A percentile compares a stretch with the other conserved stretches of the same genome.
These are phyloP conservation scores for Choloepus hoffmanni DNA, from an alignment of 2,113 vertebrate species.

Conservation along the genomic window DNA sequence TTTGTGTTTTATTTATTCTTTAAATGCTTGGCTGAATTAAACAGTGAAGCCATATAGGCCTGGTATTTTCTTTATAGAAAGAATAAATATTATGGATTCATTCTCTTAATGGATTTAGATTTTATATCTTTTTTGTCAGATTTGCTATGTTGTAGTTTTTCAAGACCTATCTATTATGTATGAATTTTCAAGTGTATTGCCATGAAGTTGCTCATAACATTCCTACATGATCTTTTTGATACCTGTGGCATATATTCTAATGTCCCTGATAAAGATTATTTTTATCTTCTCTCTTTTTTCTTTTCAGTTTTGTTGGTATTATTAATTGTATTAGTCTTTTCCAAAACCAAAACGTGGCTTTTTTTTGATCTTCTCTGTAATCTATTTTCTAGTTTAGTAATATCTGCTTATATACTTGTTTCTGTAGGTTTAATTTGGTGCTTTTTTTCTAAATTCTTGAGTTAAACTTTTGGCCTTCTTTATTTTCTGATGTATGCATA, in stretches of 20 bases:
- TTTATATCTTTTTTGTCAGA: not conserved
- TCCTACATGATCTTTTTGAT: not conserved
- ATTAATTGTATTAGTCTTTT: not conserved
- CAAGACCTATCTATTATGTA: not conserved
- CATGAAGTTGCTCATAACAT: not conserved
- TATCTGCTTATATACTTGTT: not conserved
- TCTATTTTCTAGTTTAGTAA: not conserved
- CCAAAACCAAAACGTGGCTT: not conserved
- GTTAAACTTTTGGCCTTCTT: not conserved
- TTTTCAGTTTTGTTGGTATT: not conserved
- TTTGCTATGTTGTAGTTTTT: not conserved
- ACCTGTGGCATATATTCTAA: not conserved
- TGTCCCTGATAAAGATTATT: not conserved
- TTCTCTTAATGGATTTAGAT: not conserved
- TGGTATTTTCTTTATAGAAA: not conserved
- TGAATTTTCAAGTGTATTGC: not conserved
- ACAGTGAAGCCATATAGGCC: not conserved
- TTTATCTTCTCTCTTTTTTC: not conserved
- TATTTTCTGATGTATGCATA: not conserved
- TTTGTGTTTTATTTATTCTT: not conserved
- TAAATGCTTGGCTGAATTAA: not conserved
- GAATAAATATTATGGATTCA: not conserved
- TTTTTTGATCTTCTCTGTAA: not conserved
- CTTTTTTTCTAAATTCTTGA: not conserved
- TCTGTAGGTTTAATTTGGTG: not conserved